Base-by-base conservation (phyloP, 2,888 invertebrate genomes). In the Scrobipalpa atriplicella region DNA sequence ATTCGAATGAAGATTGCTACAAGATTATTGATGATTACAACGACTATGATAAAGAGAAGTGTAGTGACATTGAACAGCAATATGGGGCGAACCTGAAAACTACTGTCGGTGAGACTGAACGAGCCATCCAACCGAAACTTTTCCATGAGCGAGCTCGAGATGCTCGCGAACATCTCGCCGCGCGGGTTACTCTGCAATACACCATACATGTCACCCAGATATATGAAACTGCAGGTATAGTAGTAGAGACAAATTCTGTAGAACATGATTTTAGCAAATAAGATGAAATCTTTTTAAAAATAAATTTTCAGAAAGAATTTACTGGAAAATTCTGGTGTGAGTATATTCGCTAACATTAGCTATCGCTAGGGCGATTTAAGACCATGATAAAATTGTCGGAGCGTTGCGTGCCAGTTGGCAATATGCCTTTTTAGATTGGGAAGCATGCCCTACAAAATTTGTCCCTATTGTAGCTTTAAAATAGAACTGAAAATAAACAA, bases 161-260 rank as follows among this genome's bases (percentile, higher is more conserved):
- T 95, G 91, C 96, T 96, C 77, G 96, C 96, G 86, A 95, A 96
- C 94, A 96, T 96, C 94, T 97, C 97, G 79, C 96, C 96, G 81
- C 95, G 95, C 79, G 95, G 94, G 85, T 95, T 95, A 89, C 94
- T 94, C 95, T 95, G 94, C 83, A 93, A 93, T 85, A 86, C 85
- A 91, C 82, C 85, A 84, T 78, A 77, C 79, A 73, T 67, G 51
- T 71, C 69, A 69, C 70, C 68, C 41, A 56, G 41, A 64, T 64
- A 52, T 11, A 54, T 63, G 39, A 39, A 62, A 62, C 41, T 19
- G 62, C 41, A 13, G 54, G 36, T 6, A 58, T 21, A 36, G 58
- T 13, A 29, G 9, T 19, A 52, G 18, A 16, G 52, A 52, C 16
- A 62, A 47, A 62, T 62, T 36, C 13, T 62, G 47, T n/a, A 62